These are phyloP conservation scores for Procapra przewalskii DNA, from an alignment of 2,113 vertebrate species.

Conservation along the genomic window DNA sequence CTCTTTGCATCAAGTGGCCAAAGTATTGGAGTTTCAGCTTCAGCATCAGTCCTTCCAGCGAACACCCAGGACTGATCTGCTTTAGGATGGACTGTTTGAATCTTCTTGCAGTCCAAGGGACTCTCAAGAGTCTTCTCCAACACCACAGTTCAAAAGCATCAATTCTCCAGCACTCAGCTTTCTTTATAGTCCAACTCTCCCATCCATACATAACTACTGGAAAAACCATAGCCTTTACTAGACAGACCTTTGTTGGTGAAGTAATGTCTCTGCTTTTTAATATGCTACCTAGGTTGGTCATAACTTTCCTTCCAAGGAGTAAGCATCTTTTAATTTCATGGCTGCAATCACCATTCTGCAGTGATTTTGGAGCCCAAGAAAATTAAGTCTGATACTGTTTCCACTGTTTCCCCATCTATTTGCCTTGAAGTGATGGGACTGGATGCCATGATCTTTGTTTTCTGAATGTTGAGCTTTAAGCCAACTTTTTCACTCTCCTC, in stretches of 20 bases:
- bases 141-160: neutral
- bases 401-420: neutral
- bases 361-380: neutral
- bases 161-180: neutral
- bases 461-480: neutral
- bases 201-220: neutral
- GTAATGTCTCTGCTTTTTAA: neutral
- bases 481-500: neutral
- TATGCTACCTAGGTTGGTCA: neutral
- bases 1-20: neutral
- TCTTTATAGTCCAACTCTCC: neutral
- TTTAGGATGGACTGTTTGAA: neutral
- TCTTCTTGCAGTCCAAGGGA: neutral
- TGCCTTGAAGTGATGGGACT: neutral
- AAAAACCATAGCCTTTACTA: neutral
- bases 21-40: neutral
- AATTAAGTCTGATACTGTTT: neutral
- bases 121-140: neutral
- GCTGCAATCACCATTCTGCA: neutral
- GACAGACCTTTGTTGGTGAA: neutral
- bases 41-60: neutral
- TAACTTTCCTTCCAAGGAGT: neutral
- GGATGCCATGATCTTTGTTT: neutral
- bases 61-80: neutral
- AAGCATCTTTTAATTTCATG: neutral